Percentiles rank a stretch among this genome's conserved stretches.
These are phyloP conservation scores for Scarus forsteni DNA, from an alignment of 2,797 vertebrate species.

Conservation along the genomic window DNA sequence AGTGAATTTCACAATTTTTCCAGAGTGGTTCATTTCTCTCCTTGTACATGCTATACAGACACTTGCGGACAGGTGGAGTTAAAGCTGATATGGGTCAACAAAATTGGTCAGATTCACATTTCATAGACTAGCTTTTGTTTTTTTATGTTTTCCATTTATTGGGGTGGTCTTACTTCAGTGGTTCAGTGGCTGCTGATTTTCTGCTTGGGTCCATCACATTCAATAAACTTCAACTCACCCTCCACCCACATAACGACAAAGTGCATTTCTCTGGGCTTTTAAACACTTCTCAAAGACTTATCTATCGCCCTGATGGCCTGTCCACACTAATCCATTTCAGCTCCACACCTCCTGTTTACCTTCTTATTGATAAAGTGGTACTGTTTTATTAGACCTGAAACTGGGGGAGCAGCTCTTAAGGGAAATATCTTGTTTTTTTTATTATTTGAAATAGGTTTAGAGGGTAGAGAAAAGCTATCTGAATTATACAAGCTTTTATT, in stretches of 20 bases:
- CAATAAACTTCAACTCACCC: constrained; percentile 78
- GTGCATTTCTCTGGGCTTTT: constrained; percentile 90
- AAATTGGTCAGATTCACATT: constrained; percentile 79
- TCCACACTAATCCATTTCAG: constrained; percentile 92
- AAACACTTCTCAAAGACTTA: constrained; percentile 87
- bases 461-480: constrained; percentile 61
- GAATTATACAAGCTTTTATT: constrained; percentile 67
- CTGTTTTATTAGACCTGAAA: constrained; percentile 87
- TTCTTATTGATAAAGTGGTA: constrained; percentile 89
- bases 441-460: constrained; percentile 53
- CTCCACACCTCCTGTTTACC: constrained; percentile 79
- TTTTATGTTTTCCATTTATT: constrained; percentile 76
- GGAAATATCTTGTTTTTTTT: constrained; percentile 77
- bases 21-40: constrained; percentile 43
- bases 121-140: constrained; percentile 80
- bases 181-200: constrained; percentile 90
- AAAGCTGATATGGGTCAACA: constrained; percentile 45
- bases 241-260: constrained; percentile 86
- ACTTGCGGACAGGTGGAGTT: constrained; percentile 44
- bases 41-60: constrained; percentile 15
- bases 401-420: constrained; percentile 81
- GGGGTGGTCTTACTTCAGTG: constrained; percentile 65
- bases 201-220: constrained; percentile 91
- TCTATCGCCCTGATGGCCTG: constrained; percentile 88
- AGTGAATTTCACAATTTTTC: constrained; percentile 38